Evolutionary conservation across 2,113 vertebrate genomes (phyloP).

Genomic region (Muscicapa adusta): DNA sequence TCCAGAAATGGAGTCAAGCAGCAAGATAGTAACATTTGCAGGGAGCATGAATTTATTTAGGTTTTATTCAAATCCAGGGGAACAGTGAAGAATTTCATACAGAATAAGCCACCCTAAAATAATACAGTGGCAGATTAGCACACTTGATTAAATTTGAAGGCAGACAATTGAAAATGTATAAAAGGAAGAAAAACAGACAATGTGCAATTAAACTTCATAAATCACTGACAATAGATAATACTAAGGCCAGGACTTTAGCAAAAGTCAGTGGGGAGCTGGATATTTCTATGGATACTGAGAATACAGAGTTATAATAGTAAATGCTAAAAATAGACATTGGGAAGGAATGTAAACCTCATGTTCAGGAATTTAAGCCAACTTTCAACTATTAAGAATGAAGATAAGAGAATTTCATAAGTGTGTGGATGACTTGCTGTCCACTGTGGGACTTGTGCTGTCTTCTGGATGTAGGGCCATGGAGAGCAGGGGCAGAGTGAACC

Average conservation of each 20-base stretch:
- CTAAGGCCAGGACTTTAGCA: neutral
- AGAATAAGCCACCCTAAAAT: neutral
- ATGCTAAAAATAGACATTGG: neutral
- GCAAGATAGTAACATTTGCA: neutral
- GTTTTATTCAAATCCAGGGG: neutral
- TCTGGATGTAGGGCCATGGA: neutral
- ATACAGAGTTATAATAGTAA: neutral
- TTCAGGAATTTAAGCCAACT: neutral
- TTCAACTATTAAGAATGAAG: neutral
- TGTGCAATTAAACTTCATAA: neutral
- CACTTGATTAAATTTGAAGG: neutral
- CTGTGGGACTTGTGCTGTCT: neutral
- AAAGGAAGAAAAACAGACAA: neutral
- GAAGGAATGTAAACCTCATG: neutral
- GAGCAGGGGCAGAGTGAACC: fast-evolving
- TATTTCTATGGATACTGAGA: neutral
- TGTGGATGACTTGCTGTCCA: neutral
- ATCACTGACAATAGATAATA: neutral
- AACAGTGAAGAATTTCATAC: neutral
- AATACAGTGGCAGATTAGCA: neutral
- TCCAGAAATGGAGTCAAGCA: neutral
- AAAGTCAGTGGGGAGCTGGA: neutral
- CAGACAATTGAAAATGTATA: neutral
- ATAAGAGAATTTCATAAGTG: neutral
- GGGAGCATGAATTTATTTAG: neutral